phyloP scores from a whole-genome alignment of 2,888 invertebrate species.

The Diaphora mendica region DNA sequence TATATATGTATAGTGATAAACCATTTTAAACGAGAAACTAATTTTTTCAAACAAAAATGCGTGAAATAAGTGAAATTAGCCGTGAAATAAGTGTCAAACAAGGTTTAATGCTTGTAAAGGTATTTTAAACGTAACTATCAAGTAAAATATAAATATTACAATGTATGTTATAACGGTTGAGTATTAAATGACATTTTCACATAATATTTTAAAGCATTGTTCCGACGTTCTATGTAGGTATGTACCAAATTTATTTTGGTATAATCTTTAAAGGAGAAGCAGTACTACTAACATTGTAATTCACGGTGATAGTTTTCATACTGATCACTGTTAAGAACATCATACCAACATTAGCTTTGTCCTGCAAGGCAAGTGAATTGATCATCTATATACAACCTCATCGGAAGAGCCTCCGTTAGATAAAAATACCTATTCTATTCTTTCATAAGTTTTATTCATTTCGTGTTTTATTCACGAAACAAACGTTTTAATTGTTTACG shows the following conservation, averaged over 20 bases:
- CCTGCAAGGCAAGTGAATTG: neutral
- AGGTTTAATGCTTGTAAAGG: no score
- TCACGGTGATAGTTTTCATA: neutral
- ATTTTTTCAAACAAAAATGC: neutral
- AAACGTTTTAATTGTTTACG: neutral
- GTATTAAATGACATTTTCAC: no score
- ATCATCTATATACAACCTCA: neutral
- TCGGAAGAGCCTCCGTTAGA: neutral
- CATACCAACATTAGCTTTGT: neutral
- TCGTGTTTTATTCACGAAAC: neutral
- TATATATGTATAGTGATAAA: neutral
- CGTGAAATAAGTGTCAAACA: no score
- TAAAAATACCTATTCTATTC: neutral
- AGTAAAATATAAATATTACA: no score
- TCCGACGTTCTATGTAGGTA: no score
- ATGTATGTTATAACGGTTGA: no score
- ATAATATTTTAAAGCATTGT: no score
- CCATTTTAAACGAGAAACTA: neutral
- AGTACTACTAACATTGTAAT: neutral
- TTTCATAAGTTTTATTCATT: neutral
- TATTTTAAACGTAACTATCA: no score
- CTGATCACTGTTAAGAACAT: neutral
- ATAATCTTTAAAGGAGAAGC: neutral
- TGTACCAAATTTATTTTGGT: neutral
- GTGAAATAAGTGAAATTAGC: neutral